A percentile compares a stretch with the other conserved stretches of the same genome.
Conservation (phyloP, 1,140 invertebrate genomes). For the Chlorops oryzae region DNA sequence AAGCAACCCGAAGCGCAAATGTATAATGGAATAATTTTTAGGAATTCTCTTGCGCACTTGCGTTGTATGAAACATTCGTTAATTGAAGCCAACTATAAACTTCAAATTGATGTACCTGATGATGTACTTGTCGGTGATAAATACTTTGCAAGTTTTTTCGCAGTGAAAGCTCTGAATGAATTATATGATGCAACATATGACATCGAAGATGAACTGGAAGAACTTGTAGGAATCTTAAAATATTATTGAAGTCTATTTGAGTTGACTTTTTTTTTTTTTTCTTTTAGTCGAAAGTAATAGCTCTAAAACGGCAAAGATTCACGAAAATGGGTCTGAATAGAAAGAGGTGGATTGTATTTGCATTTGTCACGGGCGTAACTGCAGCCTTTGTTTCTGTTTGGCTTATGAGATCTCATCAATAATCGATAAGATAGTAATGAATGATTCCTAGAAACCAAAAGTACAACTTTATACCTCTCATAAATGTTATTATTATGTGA, state of each 20-base stretch:
- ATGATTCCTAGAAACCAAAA: too few species aligned
- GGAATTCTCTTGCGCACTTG: constrained; percentile 30
- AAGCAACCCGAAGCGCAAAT: constrained; percentile 14
- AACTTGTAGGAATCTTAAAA: constrained; percentile 14
- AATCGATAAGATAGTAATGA: too few species aligned
- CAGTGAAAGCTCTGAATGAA: constrained; percentile 31
- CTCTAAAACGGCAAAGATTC: too few species aligned
- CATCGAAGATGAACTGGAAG: constrained; percentile 25
- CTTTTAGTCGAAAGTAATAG: too few species aligned
- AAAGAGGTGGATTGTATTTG: too few species aligned
- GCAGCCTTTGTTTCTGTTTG: too few species aligned
- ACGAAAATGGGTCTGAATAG: too few species aligned
- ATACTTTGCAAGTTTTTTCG: constrained; percentile 39
- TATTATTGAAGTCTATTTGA: neutral
- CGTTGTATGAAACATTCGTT: constrained; percentile 32
- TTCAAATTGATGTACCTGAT: constrained; percentile 33
- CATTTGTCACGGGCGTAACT: too few species aligned
- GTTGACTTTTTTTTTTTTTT: neutral
- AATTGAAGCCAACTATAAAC: constrained; percentile 35
- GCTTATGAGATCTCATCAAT: too few species aligned
- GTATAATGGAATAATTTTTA: constrained; percentile 34
- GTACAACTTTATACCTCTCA: too few species aligned
- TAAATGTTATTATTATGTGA: too few species aligned
- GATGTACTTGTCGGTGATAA: constrained; percentile 43
- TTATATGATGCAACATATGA: constrained; percentile 31